Evolutionary conservation across 1,140 invertebrate species (phyloP), one percentile per base, ranked within the genome.

Genomic region (Drosophila eugracilis): DNA sequence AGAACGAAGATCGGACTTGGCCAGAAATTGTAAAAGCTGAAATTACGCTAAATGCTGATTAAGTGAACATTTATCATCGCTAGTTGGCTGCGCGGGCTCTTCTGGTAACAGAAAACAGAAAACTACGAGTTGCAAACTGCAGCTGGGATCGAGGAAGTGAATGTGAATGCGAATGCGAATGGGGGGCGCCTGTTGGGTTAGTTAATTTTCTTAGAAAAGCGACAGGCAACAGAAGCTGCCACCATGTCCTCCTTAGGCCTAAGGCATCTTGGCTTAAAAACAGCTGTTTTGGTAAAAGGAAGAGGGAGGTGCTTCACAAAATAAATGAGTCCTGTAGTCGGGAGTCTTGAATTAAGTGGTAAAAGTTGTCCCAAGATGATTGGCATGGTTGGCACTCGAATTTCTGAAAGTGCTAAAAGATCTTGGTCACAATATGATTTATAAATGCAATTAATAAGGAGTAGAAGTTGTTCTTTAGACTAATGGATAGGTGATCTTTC

Each of bases 21-120:
- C 26, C 65, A 45, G 78, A 80, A 90, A 78, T 72, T 84, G 79
- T 81, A 75, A 88, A 85, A 83, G 84, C 89, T 90, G 71, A 90
- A 90, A 90, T 90, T 90, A 90, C 83, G 85, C 89, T 90, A 90
- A 90, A 90, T 89, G 89, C 89, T 90, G 89, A 90, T 90, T 90
- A 90, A 90, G 89, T 90, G 89, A 77, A 90, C 89, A 90, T 90
- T 90, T 90, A 90, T 90, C 89, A 90, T 88, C 69, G 81, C 81
- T 86, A 72, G 81, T 86, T 85, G 81, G 58, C 37, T 55, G 36
- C 32, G 9, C 22, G 36, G 34, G 7, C 22, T 28, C 42, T 45
- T 14, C 42, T 24, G 39, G 47, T 26, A 36, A 47, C 60, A 17
- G 54, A 24, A 9, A 26, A 42, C 59, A 12, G 22, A 10, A 26